Base-by-base conservation (phyloP, 1,140 invertebrate species). In the Tetramorium alpestre region DNA sequence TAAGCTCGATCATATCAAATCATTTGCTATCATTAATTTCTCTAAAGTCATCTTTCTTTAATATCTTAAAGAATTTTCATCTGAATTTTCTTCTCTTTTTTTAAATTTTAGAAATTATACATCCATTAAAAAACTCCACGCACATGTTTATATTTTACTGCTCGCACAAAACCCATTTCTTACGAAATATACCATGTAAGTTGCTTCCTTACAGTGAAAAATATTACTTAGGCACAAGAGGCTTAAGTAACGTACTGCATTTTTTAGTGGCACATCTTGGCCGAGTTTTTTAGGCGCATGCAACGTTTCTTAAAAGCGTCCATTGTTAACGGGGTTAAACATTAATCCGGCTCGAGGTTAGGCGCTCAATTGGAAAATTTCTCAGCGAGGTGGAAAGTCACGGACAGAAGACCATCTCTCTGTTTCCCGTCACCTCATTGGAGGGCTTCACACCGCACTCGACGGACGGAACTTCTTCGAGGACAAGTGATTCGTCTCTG, bases 401-500 rank as follows among this genome's bases (percentile, higher is more conserved):
- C 44, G 33, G 82, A 72, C 28, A 76, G 56, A 49, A 28, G 51
- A 49, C 25, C 56, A 60, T 62, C 67, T 33, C 69, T 88, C 73
- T 87, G 69, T 89, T 72, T 67, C 60, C 44, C 67, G 38, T 54
- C 56, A 47, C 73, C 67, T 84, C 82, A 62, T 88, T 76, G 60
- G 38, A 44, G 38, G 13, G 47, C 67, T 64, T 82, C 88, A 41
- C 82, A 54, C 22, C 85, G 69, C 54, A 60, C 54, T 73, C 47
- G 25, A 58, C 64, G 64, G 44, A 78, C 73, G 58, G 22, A 47
- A 70, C 65, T 73, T 44, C 44, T 72, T 70, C n/a, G 62, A 70
- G 76, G 62, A 89, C 88, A 58, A 89, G 76, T 77, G 76, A 88
- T 88, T 81, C 82, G 77, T 84, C 88, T 90, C 70, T 58, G 75